These are phyloP conservation scores for Cyclophora punctaria DNA, from an alignment of 2,888 invertebrate genomes.

Conservation along the genomic window DNA sequence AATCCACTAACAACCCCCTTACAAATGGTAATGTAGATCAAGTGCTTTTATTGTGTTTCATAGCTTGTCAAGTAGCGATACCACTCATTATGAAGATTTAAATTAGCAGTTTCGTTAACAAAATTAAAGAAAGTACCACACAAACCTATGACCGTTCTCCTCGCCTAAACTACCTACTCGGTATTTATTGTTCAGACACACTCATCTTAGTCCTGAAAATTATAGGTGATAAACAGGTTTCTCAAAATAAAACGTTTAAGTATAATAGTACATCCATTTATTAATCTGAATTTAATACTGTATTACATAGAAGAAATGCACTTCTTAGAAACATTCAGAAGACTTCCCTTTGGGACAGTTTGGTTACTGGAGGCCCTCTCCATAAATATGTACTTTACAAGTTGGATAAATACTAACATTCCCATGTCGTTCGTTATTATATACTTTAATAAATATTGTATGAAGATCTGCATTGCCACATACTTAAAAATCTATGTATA, in stretches of 20 bases:
- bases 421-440: constrained; percentile 45
- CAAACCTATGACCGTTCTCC: too few relatives aligned
- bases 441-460: constrained; percentile 56
- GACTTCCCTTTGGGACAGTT: constrained; percentile 79
- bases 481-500: constrained; percentile 75
- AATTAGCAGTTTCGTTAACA: too few relatives aligned
- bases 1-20: too few relatives aligned
- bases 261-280: constrained; percentile 69
- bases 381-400: constrained; percentile 42
- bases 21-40: too few relatives aligned
- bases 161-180: too few relatives aligned
- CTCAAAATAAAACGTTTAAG: constrained; percentile 12
- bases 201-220: too few relatives aligned
- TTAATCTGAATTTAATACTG: constrained; percentile 86
- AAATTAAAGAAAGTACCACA: too few relatives aligned
- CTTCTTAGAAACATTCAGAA: constrained; percentile 92
- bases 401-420: constrained; percentile 57
- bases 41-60: too few relatives aligned
- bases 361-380: constrained; percentile 54
- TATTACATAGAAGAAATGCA: constrained; percentile 94
- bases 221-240: too few relatives aligned
- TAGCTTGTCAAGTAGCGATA: too few relatives aligned
- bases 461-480: constrained; percentile 76
- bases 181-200: too few relatives aligned
- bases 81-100: too few relatives aligned